These are phyloP conservation scores for Prionailurus bengalensis DNA, from an alignment of 2,113 vertebrate species.

Conservation along the genomic window DNA sequence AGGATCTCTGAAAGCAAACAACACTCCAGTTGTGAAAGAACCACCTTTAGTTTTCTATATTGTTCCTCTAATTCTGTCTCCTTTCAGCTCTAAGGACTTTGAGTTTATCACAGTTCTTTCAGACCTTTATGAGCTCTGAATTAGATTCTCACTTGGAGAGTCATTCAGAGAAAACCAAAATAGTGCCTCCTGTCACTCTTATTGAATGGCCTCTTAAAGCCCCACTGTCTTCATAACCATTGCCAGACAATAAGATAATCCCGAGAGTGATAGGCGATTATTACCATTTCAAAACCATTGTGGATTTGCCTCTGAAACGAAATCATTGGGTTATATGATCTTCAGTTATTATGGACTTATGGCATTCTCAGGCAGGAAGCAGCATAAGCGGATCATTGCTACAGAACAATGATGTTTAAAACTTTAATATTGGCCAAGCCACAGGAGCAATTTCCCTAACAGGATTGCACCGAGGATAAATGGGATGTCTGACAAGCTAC, in stretches of 20 bases:
- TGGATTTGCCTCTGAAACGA: slow-evolving; percentile 60
- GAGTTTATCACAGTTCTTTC: slow-evolving; percentile 61
- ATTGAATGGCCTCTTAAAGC: slow-evolving; percentile 75
- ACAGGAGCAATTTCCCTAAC: slow-evolving; percentile 69
- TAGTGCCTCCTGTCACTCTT: slow-evolving; percentile 62
- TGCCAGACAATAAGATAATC: slow-evolving; percentile 81
- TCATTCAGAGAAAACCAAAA: slow-evolving; percentile 77
- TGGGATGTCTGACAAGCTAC: slow-evolving; percentile 38
- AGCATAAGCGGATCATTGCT: slow-evolving; percentile 59
- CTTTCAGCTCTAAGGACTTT: slow-evolving; percentile 59
- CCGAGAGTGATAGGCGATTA: slow-evolving; percentile 77
- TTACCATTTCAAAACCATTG: slow-evolving; percentile 79
- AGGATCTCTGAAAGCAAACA: slow-evolving; percentile 14
- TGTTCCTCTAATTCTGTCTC: background rate
- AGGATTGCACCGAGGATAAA: slow-evolving; percentile 64
- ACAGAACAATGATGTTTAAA: slow-evolving; percentile 74
- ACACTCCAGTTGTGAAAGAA: background rate
- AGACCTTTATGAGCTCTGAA: slow-evolving; percentile 60
- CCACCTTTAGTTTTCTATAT: slow-evolving; percentile 3
- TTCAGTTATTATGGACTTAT: slow-evolving; percentile 49
- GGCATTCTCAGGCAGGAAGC: slow-evolving; percentile 63
- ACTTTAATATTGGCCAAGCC: slow-evolving; percentile 65
- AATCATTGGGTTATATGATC: slow-evolving; percentile 53
- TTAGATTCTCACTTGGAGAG: slow-evolving; percentile 43
- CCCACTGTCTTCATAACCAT: slow-evolving; percentile 64